Conservation (phyloP, 1,140 invertebrate genomes). For the Caenorhabditis inopinata region DNA sequence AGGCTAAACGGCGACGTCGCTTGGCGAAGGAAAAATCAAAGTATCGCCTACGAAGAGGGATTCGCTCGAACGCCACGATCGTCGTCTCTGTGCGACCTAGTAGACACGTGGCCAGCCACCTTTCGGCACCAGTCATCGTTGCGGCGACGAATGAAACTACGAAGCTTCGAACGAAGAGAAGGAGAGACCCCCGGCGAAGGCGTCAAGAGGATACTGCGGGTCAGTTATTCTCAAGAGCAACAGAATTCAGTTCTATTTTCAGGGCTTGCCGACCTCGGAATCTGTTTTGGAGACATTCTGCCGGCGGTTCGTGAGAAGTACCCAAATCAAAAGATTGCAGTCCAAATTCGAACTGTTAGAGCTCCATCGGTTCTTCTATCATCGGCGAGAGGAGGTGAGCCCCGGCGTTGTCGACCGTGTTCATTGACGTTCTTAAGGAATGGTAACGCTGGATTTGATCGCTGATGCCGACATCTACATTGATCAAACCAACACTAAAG, state of each 20-base stretch:
- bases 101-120: background rate
- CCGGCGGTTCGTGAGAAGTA: constrained; percentile 64
- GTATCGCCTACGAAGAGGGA: constrained; percentile 21
- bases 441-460: constrained; percentile 54
- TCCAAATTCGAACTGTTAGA: constrained; percentile 56
- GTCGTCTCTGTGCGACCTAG: constrained; percentile 9
- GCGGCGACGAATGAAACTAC: constrained; percentile 16
- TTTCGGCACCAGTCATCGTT: background rate
- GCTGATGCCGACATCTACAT: constrained; percentile 65
- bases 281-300: constrained; percentile 65
- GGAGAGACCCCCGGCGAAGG: constrained; percentile 19
- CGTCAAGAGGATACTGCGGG: constrained; percentile 45
- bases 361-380: constrained; percentile 60
- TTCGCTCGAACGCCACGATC: background rate
- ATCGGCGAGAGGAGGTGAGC: constrained; percentile 53
- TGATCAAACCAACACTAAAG: constrained; percentile 59
- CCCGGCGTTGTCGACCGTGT: background rate
- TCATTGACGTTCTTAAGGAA: constrained; percentile 38
- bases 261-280: constrained; percentile 58
- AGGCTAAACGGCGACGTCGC: constrained; percentile 29
- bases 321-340: constrained; percentile 60
- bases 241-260: background rate
- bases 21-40: constrained; percentile 35
- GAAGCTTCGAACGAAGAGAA: constrained; percentile 10
- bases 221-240: background rate